Conservation (phyloP, 92 coral and sea anemone species). For the Hydrozoanthus gracilis region DNA sequence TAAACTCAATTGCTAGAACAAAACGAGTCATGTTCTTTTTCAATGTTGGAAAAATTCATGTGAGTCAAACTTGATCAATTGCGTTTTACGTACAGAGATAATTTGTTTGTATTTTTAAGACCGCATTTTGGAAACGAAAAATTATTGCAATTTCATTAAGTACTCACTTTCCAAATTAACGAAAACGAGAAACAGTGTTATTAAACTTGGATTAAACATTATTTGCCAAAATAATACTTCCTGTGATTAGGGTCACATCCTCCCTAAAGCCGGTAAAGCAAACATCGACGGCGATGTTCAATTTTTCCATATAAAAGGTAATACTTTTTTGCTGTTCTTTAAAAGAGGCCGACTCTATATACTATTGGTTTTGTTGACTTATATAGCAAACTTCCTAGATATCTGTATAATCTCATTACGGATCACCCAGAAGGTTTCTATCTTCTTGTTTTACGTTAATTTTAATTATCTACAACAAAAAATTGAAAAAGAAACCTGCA, state of each 20-base stretch:
- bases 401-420: neutral
- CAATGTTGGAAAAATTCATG: neutral
- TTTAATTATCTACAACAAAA: neutral
- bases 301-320: neutral
- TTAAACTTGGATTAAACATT: neutral
- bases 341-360: constrained; percentile 11
- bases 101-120: constrained; percentile 11
- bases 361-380: neutral
- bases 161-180: constrained; percentile 9
- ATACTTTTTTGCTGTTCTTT: neutral
- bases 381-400: constrained; percentile 11
- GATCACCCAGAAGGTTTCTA: neutral
- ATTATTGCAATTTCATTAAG: constrained; percentile 1
- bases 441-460: neutral
- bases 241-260: neutral
- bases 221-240: neutral
- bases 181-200: constrained; percentile 7
- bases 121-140: neutral
- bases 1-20: too few species aligned
- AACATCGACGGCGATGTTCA: neutral
- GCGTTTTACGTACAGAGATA: neutral
- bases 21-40: neutral
- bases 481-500: neutral
- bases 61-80: neutral
- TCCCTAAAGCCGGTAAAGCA: neutral